These are phyloP conservation scores for Ladona fulva DNA, from an alignment of 1,140 invertebrate species.

Conservation along the genomic window DNA sequence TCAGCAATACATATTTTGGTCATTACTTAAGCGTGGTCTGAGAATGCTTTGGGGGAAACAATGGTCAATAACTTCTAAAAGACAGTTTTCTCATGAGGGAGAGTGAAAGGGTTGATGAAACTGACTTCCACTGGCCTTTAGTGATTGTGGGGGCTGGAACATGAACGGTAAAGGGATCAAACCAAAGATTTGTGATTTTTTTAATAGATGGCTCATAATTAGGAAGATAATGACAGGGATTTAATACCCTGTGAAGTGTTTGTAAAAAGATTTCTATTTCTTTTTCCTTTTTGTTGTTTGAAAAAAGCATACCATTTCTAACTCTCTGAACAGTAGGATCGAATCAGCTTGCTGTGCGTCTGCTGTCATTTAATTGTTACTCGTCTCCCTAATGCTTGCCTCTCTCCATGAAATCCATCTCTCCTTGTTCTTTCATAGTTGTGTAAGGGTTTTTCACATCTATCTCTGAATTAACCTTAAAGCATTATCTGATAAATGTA, in stretches of 20 bases:
- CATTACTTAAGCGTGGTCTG: constrained; percentile 3
- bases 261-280: constrained; percentile 3
- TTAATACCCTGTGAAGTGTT: not conserved
- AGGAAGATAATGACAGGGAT: not conserved
- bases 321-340: not conserved
- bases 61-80: constrained; percentile 2
- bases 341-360: not conserved
- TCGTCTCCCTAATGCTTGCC: not conserved
- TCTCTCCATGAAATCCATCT: not conserved
- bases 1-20: constrained; percentile 5
- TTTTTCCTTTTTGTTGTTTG: not conserved
- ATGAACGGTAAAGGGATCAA: constrained; percentile 9
- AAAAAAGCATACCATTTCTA: not conserved
- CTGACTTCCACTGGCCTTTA: constrained; percentile 3
- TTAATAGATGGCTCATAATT: constrained; percentile 7
- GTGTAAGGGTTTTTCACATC: not conserved
- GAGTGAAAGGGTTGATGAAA: not conserved
- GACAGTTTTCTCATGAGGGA: not conserved
- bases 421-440: constrained; percentile 1
- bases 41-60: not conserved
- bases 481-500: too few relatives aligned
- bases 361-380: not conserved
- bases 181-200: constrained; percentile 10
- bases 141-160: constrained; percentile 2
- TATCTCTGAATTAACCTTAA: too few relatives aligned